Evolutionary conservation across 1,140 invertebrate genomes (phyloP).

Genomic region (Bicyclus anynana): DNA sequence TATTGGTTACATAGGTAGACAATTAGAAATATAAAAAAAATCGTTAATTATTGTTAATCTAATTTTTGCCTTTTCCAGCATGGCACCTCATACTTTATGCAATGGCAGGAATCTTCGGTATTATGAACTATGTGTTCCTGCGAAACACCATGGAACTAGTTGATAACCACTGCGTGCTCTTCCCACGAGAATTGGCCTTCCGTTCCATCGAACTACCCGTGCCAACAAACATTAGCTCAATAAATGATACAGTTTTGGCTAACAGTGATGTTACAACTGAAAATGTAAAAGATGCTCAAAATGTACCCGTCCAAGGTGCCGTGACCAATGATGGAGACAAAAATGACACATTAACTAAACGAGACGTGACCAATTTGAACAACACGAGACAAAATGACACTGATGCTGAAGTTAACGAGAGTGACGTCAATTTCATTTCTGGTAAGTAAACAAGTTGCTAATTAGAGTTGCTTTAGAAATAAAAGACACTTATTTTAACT

Average conservation of each 20-base stretch:
- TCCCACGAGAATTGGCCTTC: constrained; percentile 49
- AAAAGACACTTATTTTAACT: too few species aligned
- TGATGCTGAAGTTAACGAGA: constrained; percentile 3
- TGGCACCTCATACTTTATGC: constrained; percentile 57
- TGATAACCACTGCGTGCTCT: constrained; percentile 52
- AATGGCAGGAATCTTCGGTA: constrained; percentile 51
- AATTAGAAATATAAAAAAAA: too few species aligned
- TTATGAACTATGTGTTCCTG: constrained; percentile 58
- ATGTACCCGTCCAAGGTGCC: constrained; percentile 11
- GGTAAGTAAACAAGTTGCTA: constrained; percentile 4
- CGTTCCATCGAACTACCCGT: constrained; percentile 27
- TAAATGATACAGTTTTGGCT: constrained; percentile 5
- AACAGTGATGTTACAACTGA: constrained; percentile 16
- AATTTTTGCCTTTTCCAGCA: constrained; percentile 39
- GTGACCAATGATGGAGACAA: neutral
- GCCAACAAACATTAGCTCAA: constrained; percentile 13
- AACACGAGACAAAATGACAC: constrained; percentile 11
- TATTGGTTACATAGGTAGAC: too few species aligned
- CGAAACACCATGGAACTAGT: constrained; percentile 54
- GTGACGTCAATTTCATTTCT: constrained; percentile 13
- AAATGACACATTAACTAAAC: constrained; percentile 11
- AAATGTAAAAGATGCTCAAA: constrained; percentile 26
- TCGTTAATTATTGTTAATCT: neutral
- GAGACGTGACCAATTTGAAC: constrained; percentile 10
- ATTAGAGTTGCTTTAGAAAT: too few species aligned